phyloP scores from a whole-genome alignment of 2,797 vertebrate genomes.

The Carcharodon carcharias region DNA sequence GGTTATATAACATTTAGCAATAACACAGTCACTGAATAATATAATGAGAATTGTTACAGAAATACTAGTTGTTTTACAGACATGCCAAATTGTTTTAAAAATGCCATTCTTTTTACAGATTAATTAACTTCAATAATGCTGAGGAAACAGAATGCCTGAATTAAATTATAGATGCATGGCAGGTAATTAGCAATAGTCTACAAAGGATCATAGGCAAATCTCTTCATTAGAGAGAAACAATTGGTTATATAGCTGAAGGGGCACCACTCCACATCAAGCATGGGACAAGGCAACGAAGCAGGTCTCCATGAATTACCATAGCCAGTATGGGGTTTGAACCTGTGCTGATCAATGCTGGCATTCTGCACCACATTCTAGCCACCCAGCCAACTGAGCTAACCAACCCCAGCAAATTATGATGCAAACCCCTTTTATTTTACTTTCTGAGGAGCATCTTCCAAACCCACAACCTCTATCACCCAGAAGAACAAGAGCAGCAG shows the following conservation, averaged over 20 bases:
- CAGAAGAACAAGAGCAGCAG: background rate
- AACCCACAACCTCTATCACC: background rate
- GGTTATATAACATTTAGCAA: background rate
- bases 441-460: background rate
- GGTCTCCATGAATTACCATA: no score
- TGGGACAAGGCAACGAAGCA: no score
- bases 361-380: background rate
- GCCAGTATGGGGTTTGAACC: no score
- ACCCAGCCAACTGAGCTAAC: background rate
- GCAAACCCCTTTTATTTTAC: background rate
- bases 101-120: background rate
- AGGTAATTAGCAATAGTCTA: no score
- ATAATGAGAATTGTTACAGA: background rate
- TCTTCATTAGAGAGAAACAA: no score
- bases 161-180: background rate
- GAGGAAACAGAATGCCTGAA: background rate
- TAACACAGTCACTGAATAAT: background rate
- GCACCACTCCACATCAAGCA: no score
- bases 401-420: background rate
- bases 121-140: background rate
- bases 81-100: background rate
- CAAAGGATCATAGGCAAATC: no score
- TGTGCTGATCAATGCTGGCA: no score
- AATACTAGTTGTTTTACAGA: background rate
- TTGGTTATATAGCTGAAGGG: no score